These are phyloP conservation scores for Radopholus similis DNA, from an alignment of 1,140 invertebrate species.

Conservation along the genomic window DNA sequence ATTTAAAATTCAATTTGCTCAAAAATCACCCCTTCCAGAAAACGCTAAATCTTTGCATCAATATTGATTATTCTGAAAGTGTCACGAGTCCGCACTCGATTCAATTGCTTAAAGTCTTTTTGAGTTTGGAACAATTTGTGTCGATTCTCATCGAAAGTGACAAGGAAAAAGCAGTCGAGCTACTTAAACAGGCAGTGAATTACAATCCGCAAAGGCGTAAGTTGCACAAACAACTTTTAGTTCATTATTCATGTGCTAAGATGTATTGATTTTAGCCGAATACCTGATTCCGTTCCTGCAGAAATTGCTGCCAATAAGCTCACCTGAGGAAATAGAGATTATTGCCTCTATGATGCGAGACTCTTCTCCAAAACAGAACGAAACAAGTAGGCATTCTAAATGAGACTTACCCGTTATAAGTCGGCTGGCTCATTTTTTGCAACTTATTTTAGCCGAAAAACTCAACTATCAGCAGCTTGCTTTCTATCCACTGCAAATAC, in stretches of 20 bases:
- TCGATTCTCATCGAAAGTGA: conserved; percentile 7
- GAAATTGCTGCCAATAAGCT: conserved; percentile 8
- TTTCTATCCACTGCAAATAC: conserved; percentile 12
- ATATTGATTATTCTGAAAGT: conserved; percentile 20
- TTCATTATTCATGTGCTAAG: background rate
- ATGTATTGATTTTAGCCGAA: conserved; percentile 17
- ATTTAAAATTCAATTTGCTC: background rate
- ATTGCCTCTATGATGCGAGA: background rate
- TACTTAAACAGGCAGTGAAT: conserved; percentile 22
- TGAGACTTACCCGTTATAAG: no score
- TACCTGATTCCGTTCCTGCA: conserved; percentile 2
- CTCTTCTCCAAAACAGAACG: background rate
- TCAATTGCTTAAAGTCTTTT: conserved; percentile 18
- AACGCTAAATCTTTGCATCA: background rate
- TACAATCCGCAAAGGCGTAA: conserved; percentile 16
- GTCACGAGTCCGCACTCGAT: conserved; percentile 16
- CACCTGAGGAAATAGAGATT: background rate
- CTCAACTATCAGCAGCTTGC: conserved; percentile 21
- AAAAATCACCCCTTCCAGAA: background rate
- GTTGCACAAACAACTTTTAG: background rate
- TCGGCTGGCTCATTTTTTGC: no score
- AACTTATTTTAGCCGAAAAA: background rate
- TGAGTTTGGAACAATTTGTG: conserved; percentile 19
- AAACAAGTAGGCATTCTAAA: background rate
- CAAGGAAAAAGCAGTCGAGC: conserved; percentile 11